These are phyloP conservation scores for Schizopygopsis pylzovi DNA, from an alignment of 2,797 vertebrate genomes.

Conservation along the genomic window DNA sequence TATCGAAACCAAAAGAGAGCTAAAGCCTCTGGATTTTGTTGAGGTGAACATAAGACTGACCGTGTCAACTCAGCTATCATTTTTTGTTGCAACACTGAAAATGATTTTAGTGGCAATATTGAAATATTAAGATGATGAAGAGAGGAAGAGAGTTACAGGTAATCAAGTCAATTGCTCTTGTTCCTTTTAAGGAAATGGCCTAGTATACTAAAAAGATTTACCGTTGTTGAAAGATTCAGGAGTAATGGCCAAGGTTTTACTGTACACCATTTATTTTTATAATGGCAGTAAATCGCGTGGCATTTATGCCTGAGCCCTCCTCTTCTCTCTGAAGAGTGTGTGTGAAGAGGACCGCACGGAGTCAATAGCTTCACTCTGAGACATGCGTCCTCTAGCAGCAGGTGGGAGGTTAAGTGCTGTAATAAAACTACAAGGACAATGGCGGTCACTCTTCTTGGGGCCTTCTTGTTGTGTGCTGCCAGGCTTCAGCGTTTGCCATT, in stretches of 20 bases:
- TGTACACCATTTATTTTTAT: constrained; percentile 35
- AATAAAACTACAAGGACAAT: constrained; percentile 45
- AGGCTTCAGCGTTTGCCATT: constrained; percentile 22
- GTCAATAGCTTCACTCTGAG: constrained; percentile 25
- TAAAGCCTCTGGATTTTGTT: not conserved
- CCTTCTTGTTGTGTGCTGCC: not conserved
- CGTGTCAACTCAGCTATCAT: not conserved
- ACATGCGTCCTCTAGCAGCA: not conserved
- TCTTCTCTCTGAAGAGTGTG: constrained; percentile 25
- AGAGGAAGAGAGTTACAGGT: not conserved
- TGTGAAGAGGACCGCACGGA: constrained; percentile 21
- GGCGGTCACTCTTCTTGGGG: not conserved
- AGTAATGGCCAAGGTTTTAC: constrained; percentile 44
- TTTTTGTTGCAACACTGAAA: not conserved
- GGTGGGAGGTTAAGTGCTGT: constrained; percentile 56
- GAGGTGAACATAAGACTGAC: not conserved
- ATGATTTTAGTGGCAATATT: not conserved
- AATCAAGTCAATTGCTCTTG: constrained; percentile 13
- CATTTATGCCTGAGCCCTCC: constrained; percentile 27
- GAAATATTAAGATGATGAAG: constrained; percentile 2
- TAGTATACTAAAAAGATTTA: constrained; percentile 21
- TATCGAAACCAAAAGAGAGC: not conserved
- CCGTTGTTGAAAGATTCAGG: constrained; percentile 30
- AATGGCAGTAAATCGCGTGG: constrained; percentile 46
- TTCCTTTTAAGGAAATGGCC: constrained; percentile 3